A percentile compares a stretch with the other conserved stretches of the same genome.
These are phyloP conservation scores for Fragum fragum DNA, from an alignment of 2,888 invertebrate species.

Conservation along the genomic window DNA sequence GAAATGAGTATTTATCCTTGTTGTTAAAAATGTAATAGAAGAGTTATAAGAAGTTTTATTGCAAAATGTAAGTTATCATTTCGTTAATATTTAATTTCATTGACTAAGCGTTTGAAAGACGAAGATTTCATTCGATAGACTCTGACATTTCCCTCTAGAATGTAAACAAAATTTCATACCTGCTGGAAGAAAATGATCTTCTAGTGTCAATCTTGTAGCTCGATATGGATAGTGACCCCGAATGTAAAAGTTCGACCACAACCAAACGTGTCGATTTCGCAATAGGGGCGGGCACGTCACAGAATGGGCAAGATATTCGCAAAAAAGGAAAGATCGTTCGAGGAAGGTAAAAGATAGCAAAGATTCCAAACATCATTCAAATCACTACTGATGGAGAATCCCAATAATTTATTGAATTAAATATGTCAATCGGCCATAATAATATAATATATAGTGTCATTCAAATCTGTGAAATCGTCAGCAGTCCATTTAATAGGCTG, in stretches of 20 bases:
- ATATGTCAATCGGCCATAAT: too few relatives aligned
- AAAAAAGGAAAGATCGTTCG: conserved; percentile 24
- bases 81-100: too few relatives aligned
- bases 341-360: conserved; percentile 34
- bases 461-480: too few relatives aligned
- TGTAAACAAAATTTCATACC: conserved; percentile 17
- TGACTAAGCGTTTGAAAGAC: conserved; percentile 21
- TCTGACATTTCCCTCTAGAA: background rate
- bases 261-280: conserved; percentile 34
- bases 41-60: too few relatives aligned
- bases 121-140: conserved; percentile 20
- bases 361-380: too few relatives aligned
- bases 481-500: too few relatives aligned
- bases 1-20: too few relatives aligned
- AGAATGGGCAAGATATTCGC: conserved; percentile 6
- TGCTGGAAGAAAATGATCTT: background rate
- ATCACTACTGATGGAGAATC: too few relatives aligned
- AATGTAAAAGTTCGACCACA: background rate
- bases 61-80: too few relatives aligned
- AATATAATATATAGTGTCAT: too few relatives aligned
- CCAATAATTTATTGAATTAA: too few relatives aligned
- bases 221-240: background rate
- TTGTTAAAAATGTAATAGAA: too few relatives aligned
- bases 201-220: background rate
- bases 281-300: background rate